Conservation (phyloP, 2,113 vertebrate genomes). For the Amia ocellicauda region DNA sequence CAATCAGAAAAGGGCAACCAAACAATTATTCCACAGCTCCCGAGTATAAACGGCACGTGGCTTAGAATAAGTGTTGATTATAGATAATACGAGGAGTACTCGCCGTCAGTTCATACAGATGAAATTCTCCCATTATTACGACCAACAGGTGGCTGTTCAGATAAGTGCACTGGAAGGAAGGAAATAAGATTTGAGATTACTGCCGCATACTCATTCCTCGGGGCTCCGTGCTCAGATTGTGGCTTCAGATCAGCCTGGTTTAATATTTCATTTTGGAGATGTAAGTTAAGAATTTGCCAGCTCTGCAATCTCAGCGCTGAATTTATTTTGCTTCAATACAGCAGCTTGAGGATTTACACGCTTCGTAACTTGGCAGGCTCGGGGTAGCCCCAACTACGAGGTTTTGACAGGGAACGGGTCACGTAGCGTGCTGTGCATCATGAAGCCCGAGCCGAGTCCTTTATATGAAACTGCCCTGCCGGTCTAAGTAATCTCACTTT, state of each 20-base stretch:
- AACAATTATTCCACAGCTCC: no score
- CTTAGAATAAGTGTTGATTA: neutral
- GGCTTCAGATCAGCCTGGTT: constrained; percentile 19
- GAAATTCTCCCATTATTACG: neutral
- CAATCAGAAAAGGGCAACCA: no score
- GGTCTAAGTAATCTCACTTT: neutral
- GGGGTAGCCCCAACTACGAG: no score
- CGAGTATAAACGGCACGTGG: neutral
- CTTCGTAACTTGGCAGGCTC: no score
- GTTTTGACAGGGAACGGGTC: no score
- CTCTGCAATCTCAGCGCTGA: no score
- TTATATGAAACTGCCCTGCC: neutral
- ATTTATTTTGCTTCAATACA: no score
- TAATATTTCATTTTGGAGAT: constrained; percentile 19
- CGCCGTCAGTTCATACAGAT: neutral
- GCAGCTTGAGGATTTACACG: no score
- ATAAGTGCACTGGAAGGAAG: neutral
- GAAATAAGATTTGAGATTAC: constrained; percentile 29
- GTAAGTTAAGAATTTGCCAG: neutral
- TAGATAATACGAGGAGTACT: neutral
- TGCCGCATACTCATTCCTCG: constrained; percentile 10
- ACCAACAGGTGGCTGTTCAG: constrained; percentile 1
- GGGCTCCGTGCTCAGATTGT: constrained; percentile 17
- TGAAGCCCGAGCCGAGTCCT: neutral
- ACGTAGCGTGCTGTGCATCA: no score